Percentiles rank a stretch among this genome's conserved stretches.
Conservation (phyloP, 2,888 invertebrate genomes). For the Tachystola acroxantha region DNA sequence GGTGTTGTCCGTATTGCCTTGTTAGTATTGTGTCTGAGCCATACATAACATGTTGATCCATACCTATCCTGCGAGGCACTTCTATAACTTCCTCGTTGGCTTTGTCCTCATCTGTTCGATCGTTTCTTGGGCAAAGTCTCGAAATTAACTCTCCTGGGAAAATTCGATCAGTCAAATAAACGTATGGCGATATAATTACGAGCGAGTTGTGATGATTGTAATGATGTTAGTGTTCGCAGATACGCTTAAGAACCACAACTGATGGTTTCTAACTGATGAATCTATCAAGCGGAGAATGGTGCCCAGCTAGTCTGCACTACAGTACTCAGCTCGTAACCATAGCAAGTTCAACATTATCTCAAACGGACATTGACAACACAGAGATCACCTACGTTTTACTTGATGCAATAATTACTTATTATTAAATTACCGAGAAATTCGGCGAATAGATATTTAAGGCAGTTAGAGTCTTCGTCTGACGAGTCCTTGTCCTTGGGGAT, state of each 20-base stretch:
- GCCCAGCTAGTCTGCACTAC: conserved; percentile 37
- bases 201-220: conserved; percentile 7
- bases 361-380: conserved; percentile 63
- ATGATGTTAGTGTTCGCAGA: conserved; percentile 7
- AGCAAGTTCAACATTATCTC: conserved; percentile 39
- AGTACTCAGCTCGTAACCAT: conserved; percentile 34
- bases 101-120: conserved; percentile 14
- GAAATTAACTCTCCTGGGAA: conserved; percentile 63
- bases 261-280: conserved; percentile 19
- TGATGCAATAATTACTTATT: conserved; percentile 33
- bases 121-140: conserved; percentile 45
- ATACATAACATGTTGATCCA: conserved; percentile 12
- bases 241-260: conserved; percentile 14
- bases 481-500: conserved; percentile 66
- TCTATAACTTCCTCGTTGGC: conserved; percentile 22
- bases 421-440: conserved; percentile 80
- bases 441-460: conserved; percentile 84
- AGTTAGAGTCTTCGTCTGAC: conserved; percentile 80
- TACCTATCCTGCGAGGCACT: conserved; percentile 37
- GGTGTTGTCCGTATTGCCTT: conserved; percentile 9
- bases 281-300: conserved; percentile 31
- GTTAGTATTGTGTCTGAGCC: conserved; percentile 23
- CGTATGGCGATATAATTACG: neutral
- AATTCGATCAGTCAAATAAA: conserved; percentile 31
- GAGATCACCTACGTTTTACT: conserved; percentile 53